Evolutionary conservation across 2,888 invertebrate genomes (phyloP), one percentile per base, ranked within the genome.

Genomic region (Tupiocoris notatus): DNA sequence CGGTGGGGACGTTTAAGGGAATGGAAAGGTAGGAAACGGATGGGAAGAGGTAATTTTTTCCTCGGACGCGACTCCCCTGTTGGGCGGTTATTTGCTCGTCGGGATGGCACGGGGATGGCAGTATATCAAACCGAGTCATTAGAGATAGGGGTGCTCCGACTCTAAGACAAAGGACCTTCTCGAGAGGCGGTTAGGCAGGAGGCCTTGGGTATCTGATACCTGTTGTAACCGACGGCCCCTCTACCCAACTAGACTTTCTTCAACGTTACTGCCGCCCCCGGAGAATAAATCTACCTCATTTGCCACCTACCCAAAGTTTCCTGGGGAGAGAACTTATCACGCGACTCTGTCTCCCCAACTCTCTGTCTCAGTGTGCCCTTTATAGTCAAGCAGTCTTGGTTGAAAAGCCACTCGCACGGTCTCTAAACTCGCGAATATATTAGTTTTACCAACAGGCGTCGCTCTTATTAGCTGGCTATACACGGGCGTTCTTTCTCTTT

Each of bases 271-370:
- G 20, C 71, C 25, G 23, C 39, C 22, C 57, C 54, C 1, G 62
- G 59, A 64, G 23, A 63, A 75, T 75, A 75, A 75, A 75, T 75
- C 75, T 75, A 75, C 75, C 75, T 75, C 75, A 75, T 75, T 75
- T 75, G 75, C 75, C 75, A 75, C 75, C 75, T 75, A 73, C 73
- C 73, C 56, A 73, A 73, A 62, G 73, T 73, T 73, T 73, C 73
- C 62, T 62, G 73, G 21, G 70, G 70, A 25, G 70, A 25, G 70
- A 59, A 70, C 70, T 70, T 70, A 70, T 70, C 70, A 70, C 70
- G 61, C 70, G 70, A 70, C 58, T 7, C 59, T 20, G 57, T 23
- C 59, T 1, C 70, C 59, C 24, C 21, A 16, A 21, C 2, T 22
- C 68, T 1, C 25, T 59, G 9, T 21, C 70, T n/a, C n/a, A 6